Evolutionary conservation across 2,113 vertebrate species (phyloP).

Genomic region (Rhegmatorhina hoffmannsi): DNA sequence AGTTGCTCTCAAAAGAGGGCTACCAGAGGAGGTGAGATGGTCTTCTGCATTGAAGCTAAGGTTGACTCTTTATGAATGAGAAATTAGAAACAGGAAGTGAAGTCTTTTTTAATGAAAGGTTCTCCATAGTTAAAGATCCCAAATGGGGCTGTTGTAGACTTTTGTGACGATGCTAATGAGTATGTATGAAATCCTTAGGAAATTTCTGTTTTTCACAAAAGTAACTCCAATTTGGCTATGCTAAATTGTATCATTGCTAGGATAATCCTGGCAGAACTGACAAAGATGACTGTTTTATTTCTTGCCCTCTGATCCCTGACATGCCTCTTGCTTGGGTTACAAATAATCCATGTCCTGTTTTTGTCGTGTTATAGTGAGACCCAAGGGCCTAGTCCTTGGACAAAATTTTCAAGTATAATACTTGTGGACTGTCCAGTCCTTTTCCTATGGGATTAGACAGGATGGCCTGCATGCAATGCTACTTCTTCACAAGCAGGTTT

Average conservation of each 20-base stretch:
- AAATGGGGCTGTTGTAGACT: not conserved
- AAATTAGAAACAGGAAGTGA: not conserved
- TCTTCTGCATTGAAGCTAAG: not conserved
- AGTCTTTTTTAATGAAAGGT: not conserved
- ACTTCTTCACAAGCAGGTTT: not conserved
- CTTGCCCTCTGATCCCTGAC: not conserved
- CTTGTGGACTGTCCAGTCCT: not conserved
- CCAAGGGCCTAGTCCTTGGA: not conserved
- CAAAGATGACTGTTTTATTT: not conserved
- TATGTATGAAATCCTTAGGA: not conserved
- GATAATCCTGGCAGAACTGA: not conserved
- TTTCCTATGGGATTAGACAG: not conserved
- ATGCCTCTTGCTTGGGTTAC: not conserved
- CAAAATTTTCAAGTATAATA: not conserved
- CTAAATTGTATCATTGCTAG: not conserved
- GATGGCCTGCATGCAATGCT: not conserved
- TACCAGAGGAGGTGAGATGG: not conserved
- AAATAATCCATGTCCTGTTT: not conserved
- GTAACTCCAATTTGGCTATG: not conserved
- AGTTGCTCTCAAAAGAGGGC: not conserved
- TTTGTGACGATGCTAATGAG: not conserved
- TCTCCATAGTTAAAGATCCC: not conserved
- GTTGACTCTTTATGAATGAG: not conserved
- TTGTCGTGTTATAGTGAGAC: not conserved
- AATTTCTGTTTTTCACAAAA: not conserved